These are phyloP conservation scores for Leptura quadrifasciata DNA, from an alignment of 2,888 invertebrate species.

Conservation along the genomic window DNA sequence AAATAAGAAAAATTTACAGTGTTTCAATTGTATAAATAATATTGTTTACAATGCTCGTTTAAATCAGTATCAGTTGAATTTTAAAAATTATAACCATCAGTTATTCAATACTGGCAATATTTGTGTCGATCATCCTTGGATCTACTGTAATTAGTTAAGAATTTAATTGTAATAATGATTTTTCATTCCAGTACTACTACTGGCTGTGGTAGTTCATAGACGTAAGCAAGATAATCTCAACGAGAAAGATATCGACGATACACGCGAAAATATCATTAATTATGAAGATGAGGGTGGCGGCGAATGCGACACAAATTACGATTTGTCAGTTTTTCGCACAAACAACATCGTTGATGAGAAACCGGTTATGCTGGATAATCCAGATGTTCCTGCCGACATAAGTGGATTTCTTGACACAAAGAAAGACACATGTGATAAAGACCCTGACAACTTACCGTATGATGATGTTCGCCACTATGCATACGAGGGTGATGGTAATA, in stretches of 20 bases:
- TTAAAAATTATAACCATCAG: too few species aligned
- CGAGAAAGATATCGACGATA: conserved; percentile 95
- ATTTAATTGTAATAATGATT: neutral
- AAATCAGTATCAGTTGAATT: too few species aligned
- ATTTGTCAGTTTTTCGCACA: conserved; percentile 84
- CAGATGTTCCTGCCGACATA: conserved; percentile 86
- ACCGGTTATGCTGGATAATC: conserved; percentile 71
- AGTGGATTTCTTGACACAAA: conserved; percentile 93
- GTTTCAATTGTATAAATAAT: too few species aligned
- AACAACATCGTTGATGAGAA: conserved; percentile 66
- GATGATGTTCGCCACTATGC: conserved; percentile 98
- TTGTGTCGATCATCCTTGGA: too few species aligned
- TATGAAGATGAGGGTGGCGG: conserved; percentile 99
- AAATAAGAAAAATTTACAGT: too few species aligned
- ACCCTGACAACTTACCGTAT: conserved; percentile 92
- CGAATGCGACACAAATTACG: conserved; percentile 96
- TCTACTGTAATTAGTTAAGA: neutral
- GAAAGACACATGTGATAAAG: conserved; percentile 92
- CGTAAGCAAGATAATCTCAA: conserved; percentile 90
- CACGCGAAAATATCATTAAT: conserved; percentile 96
- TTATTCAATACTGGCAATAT: too few species aligned
- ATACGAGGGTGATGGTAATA: conserved; percentile 96
- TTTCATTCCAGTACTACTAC: conserved; percentile 81
- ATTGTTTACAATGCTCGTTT: too few species aligned
- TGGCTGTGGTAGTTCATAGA: conserved; percentile 93